Conservation (phyloP, 2,113 vertebrate species). For the Lethenteron reissneri region DNA sequence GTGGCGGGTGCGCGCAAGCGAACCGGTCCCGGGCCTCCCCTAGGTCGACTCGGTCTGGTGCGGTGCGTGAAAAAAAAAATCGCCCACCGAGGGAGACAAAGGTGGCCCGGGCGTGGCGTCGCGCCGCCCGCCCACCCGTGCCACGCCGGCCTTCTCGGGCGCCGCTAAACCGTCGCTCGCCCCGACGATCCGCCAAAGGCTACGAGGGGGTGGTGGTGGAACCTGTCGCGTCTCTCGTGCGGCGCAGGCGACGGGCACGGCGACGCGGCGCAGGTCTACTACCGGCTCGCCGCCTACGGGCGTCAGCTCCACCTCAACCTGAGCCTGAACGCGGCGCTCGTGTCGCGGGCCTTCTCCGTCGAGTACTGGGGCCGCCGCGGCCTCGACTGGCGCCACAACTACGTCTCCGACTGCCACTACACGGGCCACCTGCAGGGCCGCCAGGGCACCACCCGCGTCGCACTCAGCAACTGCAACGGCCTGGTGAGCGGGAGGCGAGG, state of each 20-base stretch:
- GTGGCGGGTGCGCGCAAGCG: conserved; percentile 9
- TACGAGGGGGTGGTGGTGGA: conserved; percentile 19
- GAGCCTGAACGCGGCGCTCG: conserved; percentile 52
- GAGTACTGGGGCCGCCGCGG: conserved; percentile 80
- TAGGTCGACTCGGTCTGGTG: no score
- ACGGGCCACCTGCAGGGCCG: conserved; percentile 66
- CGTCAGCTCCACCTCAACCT: conserved; percentile 80
- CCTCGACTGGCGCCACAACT: conserved; percentile 65
- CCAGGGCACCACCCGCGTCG: conserved; percentile 53
- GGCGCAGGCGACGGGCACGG: conserved; percentile 23
- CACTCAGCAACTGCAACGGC: conserved; percentile 93
- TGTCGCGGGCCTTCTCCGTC: conserved; percentile 63
- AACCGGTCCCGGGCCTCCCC: no score
- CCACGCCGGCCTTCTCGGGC: conserved; percentile 26
- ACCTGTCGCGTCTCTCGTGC: conserved; percentile 23
- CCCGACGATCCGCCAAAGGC: conserved; percentile 75
- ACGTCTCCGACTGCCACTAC: conserved; percentile 65
- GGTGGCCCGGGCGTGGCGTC: conserved; percentile 35
- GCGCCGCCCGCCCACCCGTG: conserved; percentile 15
- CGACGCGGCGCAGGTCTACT: conserved; percentile 41
- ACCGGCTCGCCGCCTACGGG: conserved; percentile 57
- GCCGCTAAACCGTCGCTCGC: conserved; percentile 58
- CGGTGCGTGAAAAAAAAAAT: no score
- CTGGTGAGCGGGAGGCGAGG: conserved; percentile 43
- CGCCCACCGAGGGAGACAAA: background rate